phyloP scores from a whole-genome alignment of 2,888 invertebrate species.

The Melieria picta region DNA sequence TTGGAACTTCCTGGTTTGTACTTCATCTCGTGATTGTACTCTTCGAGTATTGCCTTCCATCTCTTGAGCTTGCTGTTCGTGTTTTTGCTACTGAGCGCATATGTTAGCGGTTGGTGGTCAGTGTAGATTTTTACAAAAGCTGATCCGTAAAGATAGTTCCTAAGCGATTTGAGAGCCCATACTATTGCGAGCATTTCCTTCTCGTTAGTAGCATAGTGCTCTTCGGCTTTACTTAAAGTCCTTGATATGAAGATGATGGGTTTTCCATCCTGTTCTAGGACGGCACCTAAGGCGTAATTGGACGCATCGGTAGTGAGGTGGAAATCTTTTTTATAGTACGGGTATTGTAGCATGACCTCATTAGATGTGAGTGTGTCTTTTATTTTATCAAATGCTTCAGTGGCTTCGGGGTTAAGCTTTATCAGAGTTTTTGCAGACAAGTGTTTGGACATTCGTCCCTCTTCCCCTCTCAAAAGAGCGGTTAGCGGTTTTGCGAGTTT shows the following conservation, averaged over 20 bases:
- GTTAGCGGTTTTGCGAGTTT: constrained; percentile 9
- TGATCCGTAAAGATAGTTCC: constrained; percentile 28
- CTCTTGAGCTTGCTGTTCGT: constrained; percentile 31
- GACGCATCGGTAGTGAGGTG: constrained; percentile 50
- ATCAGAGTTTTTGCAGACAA: background rate
- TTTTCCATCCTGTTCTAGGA: constrained; percentile 48
- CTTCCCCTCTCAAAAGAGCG: constrained; percentile 30
- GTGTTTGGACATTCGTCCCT: constrained; percentile 13
- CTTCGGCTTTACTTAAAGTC: constrained; percentile 28
- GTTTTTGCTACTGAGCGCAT: constrained; percentile 31
- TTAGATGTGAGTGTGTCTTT: constrained; percentile 12
- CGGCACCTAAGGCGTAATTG: constrained; percentile 48
- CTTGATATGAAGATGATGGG: constrained; percentile 33
- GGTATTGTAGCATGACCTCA: constrained; percentile 18
- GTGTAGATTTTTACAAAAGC: constrained; percentile 27
- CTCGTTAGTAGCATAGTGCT: constrained; percentile 34
- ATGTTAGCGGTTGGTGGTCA: constrained; percentile 32
- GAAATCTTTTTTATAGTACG: constrained; percentile 10
- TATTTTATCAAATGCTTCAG: constrained; percentile 19
- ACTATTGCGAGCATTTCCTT: constrained; percentile 34
- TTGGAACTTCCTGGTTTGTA: constrained; percentile 31
- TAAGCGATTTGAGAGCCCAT: constrained; percentile 25
- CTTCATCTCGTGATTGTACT: constrained; percentile 28
- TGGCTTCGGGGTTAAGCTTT: constrained; percentile 2
- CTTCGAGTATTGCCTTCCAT: constrained; percentile 33